These are phyloP conservation scores for Drosophila malerkotliana DNA, from an alignment of 1,140 invertebrate species.

Conservation along the genomic window DNA sequence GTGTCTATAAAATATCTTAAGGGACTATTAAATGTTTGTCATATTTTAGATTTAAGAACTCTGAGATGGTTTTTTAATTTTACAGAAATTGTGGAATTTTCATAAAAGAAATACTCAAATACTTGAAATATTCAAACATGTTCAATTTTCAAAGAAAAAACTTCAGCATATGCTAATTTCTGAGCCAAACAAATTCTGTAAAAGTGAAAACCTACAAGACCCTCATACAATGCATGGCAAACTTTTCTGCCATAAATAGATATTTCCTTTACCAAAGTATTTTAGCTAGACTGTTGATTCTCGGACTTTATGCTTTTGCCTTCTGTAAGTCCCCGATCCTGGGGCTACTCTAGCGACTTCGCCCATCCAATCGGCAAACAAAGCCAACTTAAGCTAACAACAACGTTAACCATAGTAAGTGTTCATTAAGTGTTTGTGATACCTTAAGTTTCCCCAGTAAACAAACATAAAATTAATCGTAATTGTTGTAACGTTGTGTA, in stretches of 20 bases:
- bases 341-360: not conserved
- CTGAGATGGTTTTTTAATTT: conserved; percentile 3
- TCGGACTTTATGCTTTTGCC: conserved; percentile 17
- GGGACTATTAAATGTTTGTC: conserved; percentile 21
- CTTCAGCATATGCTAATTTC: not conserved
- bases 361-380: conserved; percentile 24
- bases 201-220: not conserved
- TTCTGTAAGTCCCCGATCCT: not conserved
- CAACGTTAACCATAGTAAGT: conserved; percentile 54
- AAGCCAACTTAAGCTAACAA: conserved; percentile 20
- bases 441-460: conserved; percentile 40
- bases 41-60: conserved; percentile 18
- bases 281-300: conserved; percentile 2
- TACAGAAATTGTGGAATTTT: not conserved
- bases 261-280: not conserved
- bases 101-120: too few species aligned
- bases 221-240: not conserved
- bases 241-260: not conserved
- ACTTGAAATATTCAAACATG: too few species aligned
- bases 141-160: too few species aligned
- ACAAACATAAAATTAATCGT: conserved; percentile 16
- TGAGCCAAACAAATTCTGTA: not conserved
- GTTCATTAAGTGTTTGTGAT: conserved; percentile 73
- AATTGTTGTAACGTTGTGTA: conserved; percentile 36
- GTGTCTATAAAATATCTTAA: conserved; percentile 38